Evolutionary conservation across 1,140 invertebrate genomes (phyloP).

Genomic region (Leptonema lineaticorne): DNA sequence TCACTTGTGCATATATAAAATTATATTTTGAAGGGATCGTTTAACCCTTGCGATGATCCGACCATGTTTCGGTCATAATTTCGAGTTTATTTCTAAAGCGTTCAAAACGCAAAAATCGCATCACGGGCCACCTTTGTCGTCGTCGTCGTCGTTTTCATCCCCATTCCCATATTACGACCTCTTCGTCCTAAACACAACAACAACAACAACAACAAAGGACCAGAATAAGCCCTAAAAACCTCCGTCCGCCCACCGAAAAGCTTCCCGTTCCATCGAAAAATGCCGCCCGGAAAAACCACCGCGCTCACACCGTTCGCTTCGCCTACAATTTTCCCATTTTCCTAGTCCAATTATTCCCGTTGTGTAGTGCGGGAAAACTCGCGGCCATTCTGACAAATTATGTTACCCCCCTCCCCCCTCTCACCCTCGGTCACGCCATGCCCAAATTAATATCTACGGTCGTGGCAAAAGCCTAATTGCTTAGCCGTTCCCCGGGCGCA

Average conservation of each 20-base stretch:
- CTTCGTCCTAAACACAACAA: not conserved
- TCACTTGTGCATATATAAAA: not conserved
- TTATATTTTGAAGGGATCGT: too few relatives aligned
- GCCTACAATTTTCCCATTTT: slow-evolving; percentile 31
- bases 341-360: slow-evolving; percentile 31
- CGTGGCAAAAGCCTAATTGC: slow-evolving; percentile 19
- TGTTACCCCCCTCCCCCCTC: too few relatives aligned
- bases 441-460: slow-evolving; percentile 29
- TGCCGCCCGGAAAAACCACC: too few relatives aligned
- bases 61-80: not conserved
- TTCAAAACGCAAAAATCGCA: not conserved
- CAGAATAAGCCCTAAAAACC: not conserved
- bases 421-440: slow-evolving; percentile 10
- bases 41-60: not conserved
- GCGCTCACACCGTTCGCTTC: not conserved
- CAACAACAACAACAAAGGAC: not conserved
- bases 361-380: slow-evolving; percentile 26
- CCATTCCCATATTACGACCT: too few relatives aligned
- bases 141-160: too few relatives aligned
- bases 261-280: too few relatives aligned
- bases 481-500: not conserved
- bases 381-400: slow-evolving; percentile 27
- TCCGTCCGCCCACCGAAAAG: not conserved
- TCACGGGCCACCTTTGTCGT: too few relatives aligned
- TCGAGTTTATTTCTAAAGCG: not conserved